Evolutionary conservation across 2,888 invertebrate species (phyloP).

Genomic region (Andrena bucephala): DNA sequence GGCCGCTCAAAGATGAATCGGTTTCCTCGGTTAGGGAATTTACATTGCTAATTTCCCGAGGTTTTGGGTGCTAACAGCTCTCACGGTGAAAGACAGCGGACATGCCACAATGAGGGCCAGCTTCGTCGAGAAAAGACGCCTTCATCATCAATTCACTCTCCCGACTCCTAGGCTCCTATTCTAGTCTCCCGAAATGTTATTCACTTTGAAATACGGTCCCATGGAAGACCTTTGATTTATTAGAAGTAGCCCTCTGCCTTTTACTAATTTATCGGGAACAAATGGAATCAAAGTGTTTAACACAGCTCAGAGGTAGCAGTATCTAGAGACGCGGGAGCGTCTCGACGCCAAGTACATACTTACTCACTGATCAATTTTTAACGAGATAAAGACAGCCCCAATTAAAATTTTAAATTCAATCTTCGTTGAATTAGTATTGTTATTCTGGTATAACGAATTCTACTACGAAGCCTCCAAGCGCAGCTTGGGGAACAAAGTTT

Average conservation of each 20-base stretch:
- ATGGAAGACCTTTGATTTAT: slow-evolving; percentile 34
- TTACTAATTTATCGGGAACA: neutral
- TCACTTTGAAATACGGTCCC: slow-evolving; percentile 36
- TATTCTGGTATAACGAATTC: too few relatives aligned
- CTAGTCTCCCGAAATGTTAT: slow-evolving; percentile 34
- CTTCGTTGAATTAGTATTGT: too few relatives aligned
- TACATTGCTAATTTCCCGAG: slow-evolving; percentile 50
- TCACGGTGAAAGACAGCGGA: slow-evolving; percentile 22
- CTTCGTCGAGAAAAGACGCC: slow-evolving; percentile 16
- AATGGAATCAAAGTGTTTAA: neutral
- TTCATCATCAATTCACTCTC: slow-evolving; percentile 43
- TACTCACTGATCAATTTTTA: too few relatives aligned
- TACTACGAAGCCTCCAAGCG: too few relatives aligned
- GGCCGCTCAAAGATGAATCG: slow-evolving; percentile 31
- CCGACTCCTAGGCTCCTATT: slow-evolving; percentile 4
- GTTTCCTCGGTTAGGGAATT: slow-evolving; percentile 24
- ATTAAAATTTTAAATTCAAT: too few relatives aligned
- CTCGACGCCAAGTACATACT: too few relatives aligned
- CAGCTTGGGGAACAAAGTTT: too few relatives aligned
- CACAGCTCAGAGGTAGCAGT: neutral
- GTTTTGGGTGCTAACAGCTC: slow-evolving; percentile 25
- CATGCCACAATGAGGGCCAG: slow-evolving; percentile 25
- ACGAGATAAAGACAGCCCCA: too few relatives aligned
- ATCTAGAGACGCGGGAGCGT: too few relatives aligned
- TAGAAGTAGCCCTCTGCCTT: neutral